Evolutionary conservation across 2,113 vertebrate species (phyloP), one percentile per base, ranked within the genome.

Genomic region (Accipiter cooperii): DNA sequence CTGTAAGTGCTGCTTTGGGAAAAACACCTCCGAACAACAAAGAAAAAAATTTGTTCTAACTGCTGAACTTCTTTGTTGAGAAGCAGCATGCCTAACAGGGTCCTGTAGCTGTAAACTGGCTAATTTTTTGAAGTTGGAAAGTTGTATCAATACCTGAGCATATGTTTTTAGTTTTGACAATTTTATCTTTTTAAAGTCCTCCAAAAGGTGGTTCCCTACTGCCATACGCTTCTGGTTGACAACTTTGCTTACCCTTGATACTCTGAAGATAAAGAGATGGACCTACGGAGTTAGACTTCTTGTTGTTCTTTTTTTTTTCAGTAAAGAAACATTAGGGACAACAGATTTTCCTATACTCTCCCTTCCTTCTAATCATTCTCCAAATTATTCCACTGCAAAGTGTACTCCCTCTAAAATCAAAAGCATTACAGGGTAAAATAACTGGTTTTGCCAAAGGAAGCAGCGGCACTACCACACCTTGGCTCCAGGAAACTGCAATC

Each of bases 361-460:
- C 74, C 51, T 74, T 42, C 13, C 52, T 51, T 83, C 52, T 75
- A 84, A 88, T 46, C 5, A 60, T 71, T 65, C 63, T 79, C 19
- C n/a, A 16, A 52, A 55, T 91, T 40, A 83, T 40, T 46, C 36
- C 31, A 38, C 61, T 29, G 64, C 49, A 58, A 97, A 96, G 89
- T 6, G 26, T 54, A 85, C 93, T 96, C 84, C 61, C 76, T 47
- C 49, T 73, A 91, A 94, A 91, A 83, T 63, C 92, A 82, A 85
- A 82, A 75, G 60, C 71, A 77, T 69, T 78, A 64, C 33, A 86
- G 66, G 95, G 88, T 95, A 89, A 96, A 78, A 89, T 9, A 90
- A 84, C 88, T 55, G 91, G 95, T 84, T 97, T 89, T 73, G 93
- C 94, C 91, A 91, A 96, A 82, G 86, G 95, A 97, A 96, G 89